Percentiles rank a stretch among this genome's conserved stretches.
Evolutionary conservation across 2,797 vertebrate genomes (phyloP).

Genomic region (Oreortyx pictus): DNA sequence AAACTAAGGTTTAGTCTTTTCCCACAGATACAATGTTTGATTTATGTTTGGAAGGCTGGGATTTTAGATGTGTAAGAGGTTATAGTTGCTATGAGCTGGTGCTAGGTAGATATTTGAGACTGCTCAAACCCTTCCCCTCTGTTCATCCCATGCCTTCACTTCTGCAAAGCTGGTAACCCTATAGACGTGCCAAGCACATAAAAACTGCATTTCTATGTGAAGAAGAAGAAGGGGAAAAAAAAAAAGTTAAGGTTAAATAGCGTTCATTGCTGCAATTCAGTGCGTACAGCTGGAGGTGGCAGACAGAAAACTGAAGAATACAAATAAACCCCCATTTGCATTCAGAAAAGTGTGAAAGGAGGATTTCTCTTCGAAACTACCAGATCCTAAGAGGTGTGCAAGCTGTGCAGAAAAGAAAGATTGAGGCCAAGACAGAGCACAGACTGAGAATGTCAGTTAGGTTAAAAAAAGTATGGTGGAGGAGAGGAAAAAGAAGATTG

Average conservation of each 20-base stretch:
- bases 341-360: constrained; percentile 41
- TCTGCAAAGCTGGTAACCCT: constrained; percentile 3
- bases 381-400: not conserved
- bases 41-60: not conserved
- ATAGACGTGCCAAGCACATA: not conserved
- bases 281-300: constrained; percentile 43
- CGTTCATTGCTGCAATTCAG: constrained; percentile 26
- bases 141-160: not conserved
- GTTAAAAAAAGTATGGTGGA: not conserved
- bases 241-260: not conserved
- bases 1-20: not conserved
- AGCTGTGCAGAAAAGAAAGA: not conserved
- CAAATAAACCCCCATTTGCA: constrained; percentile 54
- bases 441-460: not conserved
- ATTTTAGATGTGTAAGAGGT: not conserved
- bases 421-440: not conserved
- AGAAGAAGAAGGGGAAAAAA: not conserved
- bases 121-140: not conserved
- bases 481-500: not conserved
- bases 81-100: not conserved
- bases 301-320: constrained; percentile 41
- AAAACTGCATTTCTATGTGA: constrained; percentile 29
- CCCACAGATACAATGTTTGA: not conserved
- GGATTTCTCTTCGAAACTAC: constrained; percentile 13
- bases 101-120: not conserved